A percentile compares a stretch with the other conserved stretches of the same genome.
phyloP scores from a whole-genome alignment of 1,140 invertebrate genomes.

The Hermatobates lingyangjiaoensis region DNA sequence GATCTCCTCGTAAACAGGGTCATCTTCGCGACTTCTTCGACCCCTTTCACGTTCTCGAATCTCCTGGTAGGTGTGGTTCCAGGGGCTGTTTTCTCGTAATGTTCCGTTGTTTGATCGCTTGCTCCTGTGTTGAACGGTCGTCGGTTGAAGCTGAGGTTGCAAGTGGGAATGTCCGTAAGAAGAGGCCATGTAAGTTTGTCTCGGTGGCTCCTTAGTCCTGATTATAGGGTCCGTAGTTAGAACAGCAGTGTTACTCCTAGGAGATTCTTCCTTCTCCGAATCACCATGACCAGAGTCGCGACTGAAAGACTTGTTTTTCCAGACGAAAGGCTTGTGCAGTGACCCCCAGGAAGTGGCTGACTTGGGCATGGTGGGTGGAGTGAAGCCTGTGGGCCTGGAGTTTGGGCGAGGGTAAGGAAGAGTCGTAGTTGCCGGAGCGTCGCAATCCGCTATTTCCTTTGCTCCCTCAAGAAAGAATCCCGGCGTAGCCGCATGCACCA shows the following conservation, averaged over 20 bases:
- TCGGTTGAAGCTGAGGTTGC: conserved; percentile 8
- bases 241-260: conserved; percentile 32
- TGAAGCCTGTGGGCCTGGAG: conserved; percentile 17
- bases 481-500: conserved; percentile 25
- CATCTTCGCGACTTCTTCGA: conserved; percentile 39
- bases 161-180: conserved; percentile 13
- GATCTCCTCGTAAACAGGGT: conserved; percentile 66
- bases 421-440: conserved; percentile 19
- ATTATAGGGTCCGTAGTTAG: conserved; percentile 16
- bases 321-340: conserved; percentile 42
- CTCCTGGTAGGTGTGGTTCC: conserved; percentile 39
- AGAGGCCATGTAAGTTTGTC: conserved; percentile 13
- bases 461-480: too few relatives aligned
- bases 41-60: conserved; percentile 31
- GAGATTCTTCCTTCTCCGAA: conserved; percentile 42
- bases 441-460: too few relatives aligned
- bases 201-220: conserved; percentile 4
- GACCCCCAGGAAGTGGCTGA: conserved; percentile 42
- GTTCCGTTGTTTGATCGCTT: conserved; percentile 20
- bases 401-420: conserved; percentile 25
- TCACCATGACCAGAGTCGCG: conserved; percentile 40
- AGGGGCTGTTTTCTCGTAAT: conserved; percentile 21
- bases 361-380: conserved; percentile 35
- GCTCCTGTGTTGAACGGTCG: conserved; percentile 23
- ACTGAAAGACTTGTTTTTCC: conserved; percentile 47